Evolutionary conservation across 2,888 invertebrate species (phyloP).

Genomic region (Megamerina dolium): DNA sequence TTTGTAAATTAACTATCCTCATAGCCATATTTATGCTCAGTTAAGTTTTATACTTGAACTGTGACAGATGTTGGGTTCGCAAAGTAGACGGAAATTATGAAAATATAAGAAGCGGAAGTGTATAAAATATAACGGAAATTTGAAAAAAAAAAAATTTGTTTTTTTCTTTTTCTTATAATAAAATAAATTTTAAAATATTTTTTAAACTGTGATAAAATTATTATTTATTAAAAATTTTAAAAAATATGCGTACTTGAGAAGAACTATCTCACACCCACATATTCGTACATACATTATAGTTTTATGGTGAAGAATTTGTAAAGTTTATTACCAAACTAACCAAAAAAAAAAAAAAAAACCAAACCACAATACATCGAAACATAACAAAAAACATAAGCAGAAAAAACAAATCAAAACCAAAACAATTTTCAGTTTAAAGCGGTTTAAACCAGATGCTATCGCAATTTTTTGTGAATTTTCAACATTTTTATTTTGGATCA

Average conservation of each 20-base stretch:
- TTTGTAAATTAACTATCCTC: no score
- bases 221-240: no score
- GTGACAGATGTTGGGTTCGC: background rate
- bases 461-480: conserved; percentile 4
- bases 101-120: background rate
- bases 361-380: background rate
- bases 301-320: no score
- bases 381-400: background rate
- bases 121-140: background rate
- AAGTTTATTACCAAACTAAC: background rate
- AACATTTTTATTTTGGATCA: no score
- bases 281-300: no score
- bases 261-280: no score
- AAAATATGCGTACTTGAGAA: no score
- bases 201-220: background rate
- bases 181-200: background rate
- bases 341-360: background rate
- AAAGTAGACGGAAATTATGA: background rate
- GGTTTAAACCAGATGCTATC: conserved; percentile 10
- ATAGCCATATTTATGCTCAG: no score
- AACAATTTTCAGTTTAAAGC: conserved; percentile 6
- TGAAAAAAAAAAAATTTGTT: background rate
- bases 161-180: background rate
- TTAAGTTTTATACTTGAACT: conserved; percentile 14
- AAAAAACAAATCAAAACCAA: background rate